These are phyloP conservation scores for Doris montereyensis DNA, from an alignment of 2,888 invertebrate species.

Conservation along the genomic window DNA sequence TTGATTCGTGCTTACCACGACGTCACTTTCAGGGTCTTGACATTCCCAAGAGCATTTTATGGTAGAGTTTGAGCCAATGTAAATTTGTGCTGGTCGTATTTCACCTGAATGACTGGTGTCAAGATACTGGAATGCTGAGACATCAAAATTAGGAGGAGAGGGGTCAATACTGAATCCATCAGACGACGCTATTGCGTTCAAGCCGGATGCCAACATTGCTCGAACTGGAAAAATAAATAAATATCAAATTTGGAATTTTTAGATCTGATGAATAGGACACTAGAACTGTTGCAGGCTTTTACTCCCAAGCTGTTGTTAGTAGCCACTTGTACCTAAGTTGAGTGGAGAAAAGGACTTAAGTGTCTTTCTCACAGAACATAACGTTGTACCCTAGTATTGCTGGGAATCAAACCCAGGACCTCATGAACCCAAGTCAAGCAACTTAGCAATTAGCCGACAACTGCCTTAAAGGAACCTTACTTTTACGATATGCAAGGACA, in stretches of 20 bases:
- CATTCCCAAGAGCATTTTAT: slow-evolving; percentile 53
- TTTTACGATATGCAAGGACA: too few species aligned
- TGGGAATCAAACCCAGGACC: too few species aligned
- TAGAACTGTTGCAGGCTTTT: too few species aligned
- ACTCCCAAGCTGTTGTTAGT: too few species aligned
- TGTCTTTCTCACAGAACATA: too few species aligned
- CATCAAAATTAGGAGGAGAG: slow-evolving; percentile 49
- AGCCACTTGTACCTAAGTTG: too few species aligned
- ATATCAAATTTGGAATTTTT: too few species aligned
- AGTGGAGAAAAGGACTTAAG: too few species aligned
- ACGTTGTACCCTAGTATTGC: too few species aligned
- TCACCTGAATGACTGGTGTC: slow-evolving; percentile 53
- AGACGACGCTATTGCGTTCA: slow-evolving; percentile 44
- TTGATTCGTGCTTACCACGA: slow-evolving; percentile 46
- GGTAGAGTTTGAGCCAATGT: slow-evolving; percentile 49
- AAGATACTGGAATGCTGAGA: slow-evolving; percentile 48
- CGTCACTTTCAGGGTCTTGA: slow-evolving; percentile 51
- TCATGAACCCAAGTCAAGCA: too few species aligned
- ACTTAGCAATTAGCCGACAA: neutral
- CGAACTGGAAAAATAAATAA: too few species aligned
- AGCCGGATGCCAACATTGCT: slow-evolving; percentile 54
- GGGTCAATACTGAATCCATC: slow-evolving; percentile 54
- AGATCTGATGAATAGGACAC: too few species aligned
- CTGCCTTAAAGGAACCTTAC: neutral
- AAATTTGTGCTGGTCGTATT: slow-evolving; percentile 48